Evolutionary conservation across 2,888 invertebrate species (phyloP).

Genomic region (Alentia gelatinosa): DNA sequence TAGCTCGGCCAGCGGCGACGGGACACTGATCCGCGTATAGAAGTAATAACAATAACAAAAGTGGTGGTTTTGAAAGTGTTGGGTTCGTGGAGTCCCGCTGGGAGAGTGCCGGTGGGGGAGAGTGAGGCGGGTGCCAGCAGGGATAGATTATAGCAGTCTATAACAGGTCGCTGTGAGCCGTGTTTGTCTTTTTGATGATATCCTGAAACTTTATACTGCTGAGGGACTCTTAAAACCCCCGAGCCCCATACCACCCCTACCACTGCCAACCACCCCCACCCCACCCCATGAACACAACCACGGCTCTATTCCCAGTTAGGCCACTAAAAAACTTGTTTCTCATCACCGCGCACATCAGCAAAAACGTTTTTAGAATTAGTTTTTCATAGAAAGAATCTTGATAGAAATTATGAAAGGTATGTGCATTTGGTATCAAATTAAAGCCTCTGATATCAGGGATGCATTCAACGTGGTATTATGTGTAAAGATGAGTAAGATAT

Average conservation of each 20-base stretch:
- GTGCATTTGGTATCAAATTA: too few species aligned
- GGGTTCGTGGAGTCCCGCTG: neutral
- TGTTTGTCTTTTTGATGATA: constrained; percentile 42
- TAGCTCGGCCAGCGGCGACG: neutral
- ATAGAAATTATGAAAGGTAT: too few species aligned
- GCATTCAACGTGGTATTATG: too few species aligned
- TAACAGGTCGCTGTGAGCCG: neutral
- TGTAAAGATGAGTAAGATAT: too few species aligned
- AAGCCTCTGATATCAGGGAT: too few species aligned
- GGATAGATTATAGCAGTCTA: constrained; percentile 25
- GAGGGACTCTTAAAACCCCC: too few species aligned
- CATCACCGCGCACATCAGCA: too few species aligned
- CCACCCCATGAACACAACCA: too few species aligned
- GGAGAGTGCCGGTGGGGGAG: neutral
- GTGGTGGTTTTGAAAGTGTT: constrained; percentile 1
- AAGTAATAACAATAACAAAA: neutral
- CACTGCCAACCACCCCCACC: neutral
- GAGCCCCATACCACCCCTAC: neutral
- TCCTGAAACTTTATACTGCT: neutral
- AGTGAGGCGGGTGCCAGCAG: neutral
- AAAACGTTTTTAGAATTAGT: too few species aligned
- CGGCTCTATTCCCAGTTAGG: too few species aligned
- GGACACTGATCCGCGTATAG: neutral
- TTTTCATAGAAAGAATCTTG: too few species aligned
- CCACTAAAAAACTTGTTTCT: too few species aligned